A percentile compares a stretch with the other conserved stretches of the same genome.
These are phyloP conservation scores for Xylota segnis DNA, from an alignment of 2,888 invertebrate species.

Conservation along the genomic window DNA sequence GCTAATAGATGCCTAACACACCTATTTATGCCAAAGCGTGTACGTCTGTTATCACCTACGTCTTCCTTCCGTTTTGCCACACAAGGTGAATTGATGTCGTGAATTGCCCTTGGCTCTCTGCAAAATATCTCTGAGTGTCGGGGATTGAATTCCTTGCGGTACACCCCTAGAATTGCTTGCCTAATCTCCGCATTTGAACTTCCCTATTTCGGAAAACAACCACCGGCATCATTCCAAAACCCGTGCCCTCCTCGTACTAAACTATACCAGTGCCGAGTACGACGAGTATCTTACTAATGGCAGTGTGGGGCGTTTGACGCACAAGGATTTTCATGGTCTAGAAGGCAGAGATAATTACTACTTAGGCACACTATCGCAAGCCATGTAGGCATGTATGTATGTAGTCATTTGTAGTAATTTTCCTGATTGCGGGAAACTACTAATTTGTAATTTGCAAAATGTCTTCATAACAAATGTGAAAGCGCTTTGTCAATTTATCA, in stretches of 20 bases:
- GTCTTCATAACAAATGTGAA: slow-evolving; percentile 71
- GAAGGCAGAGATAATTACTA: slow-evolving; percentile 70
- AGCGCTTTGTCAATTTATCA: slow-evolving; percentile 70
- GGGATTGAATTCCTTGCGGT: slow-evolving; percentile 64
- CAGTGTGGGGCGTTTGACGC: slow-evolving; percentile 17
- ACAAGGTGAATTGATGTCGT: slow-evolving; percentile 60
- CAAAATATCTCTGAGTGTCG: slow-evolving; percentile 10
- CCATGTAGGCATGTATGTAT: slow-evolving; percentile 14
- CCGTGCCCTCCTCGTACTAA: no score
- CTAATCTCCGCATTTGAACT: slow-evolving; percentile 61
- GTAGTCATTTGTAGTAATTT: slow-evolving; percentile 61
- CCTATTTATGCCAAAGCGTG: slow-evolving; percentile 57
- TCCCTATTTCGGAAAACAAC: slow-evolving; percentile 62
- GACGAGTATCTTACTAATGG: not conserved
- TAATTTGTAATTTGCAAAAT: slow-evolving; percentile 75
- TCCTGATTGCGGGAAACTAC: slow-evolving; percentile 68
- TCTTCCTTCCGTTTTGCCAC: slow-evolving; percentile 54
- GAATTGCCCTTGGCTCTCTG: slow-evolving; percentile 13
- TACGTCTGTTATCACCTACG: slow-evolving; percentile 54
- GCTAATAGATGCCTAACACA: slow-evolving; percentile 68
- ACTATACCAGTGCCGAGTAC: no score
- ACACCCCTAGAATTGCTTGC: slow-evolving; percentile 33
- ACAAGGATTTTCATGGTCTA: slow-evolving; percentile 41
- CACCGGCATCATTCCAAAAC: slow-evolving; percentile 4
- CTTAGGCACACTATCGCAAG: slow-evolving; percentile 45